Evolutionary conservation across 2,797 vertebrate species (phyloP).

Genomic region (Silurus aristotelis): DNA sequence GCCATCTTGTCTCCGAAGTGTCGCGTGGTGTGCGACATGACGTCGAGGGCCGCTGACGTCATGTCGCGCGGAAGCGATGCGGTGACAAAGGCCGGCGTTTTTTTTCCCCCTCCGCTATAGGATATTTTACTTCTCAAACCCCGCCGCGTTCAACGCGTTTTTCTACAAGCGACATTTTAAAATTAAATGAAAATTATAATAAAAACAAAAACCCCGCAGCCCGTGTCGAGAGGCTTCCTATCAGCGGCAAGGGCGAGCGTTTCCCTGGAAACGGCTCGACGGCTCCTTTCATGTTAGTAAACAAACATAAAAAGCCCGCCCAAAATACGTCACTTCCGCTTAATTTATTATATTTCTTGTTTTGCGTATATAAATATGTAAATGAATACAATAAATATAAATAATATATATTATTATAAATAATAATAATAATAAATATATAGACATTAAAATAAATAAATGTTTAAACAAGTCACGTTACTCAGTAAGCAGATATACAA

Average conservation of each 20-base stretch:
- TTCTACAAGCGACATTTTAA: background rate
- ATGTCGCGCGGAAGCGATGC: slow-evolving; percentile 23
- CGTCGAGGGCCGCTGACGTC: slow-evolving; percentile 20
- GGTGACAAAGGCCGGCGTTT: slow-evolving; percentile 7
- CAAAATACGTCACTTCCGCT: slow-evolving; percentile 1
- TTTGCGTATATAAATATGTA: background rate
- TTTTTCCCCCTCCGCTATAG: background rate
- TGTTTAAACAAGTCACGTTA: background rate
- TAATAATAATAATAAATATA: no score
- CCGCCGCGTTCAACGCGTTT: no score
- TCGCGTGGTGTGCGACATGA: slow-evolving; percentile 73
- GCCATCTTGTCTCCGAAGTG: slow-evolving; percentile 77
- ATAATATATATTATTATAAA: no score
- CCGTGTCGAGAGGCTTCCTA: background rate
- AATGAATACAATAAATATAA: no score
- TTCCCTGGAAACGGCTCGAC: background rate
- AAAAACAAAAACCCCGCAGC: no score
- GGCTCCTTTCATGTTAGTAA: slow-evolving; percentile 36
- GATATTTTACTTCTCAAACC: no score
- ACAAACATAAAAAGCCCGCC: slow-evolving; percentile 33
- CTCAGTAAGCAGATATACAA: no score
- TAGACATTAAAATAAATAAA: no score
- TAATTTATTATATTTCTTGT: no score
- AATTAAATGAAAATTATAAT: background rate
- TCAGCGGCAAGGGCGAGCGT: slow-evolving; percentile 1